Conservation (phyloP, 2,113 vertebrate genomes). For the Coregonus clupeaformis region DNA sequence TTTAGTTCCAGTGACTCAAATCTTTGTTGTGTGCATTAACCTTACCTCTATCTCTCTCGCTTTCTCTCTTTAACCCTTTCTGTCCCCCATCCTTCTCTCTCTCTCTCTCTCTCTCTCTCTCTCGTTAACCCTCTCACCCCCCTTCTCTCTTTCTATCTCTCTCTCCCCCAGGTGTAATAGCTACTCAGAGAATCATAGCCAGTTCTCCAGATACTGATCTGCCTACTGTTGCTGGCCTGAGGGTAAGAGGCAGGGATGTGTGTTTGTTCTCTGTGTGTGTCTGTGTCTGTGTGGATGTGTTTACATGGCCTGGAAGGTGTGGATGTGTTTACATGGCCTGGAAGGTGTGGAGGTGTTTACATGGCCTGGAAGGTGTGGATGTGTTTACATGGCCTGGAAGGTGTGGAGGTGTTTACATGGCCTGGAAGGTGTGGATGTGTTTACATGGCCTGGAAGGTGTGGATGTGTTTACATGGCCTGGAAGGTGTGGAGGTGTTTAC, state of each 20-base stretch:
- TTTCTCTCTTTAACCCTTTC: neutral
- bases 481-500: neutral
- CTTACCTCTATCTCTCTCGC: neutral
- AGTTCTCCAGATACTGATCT: conserved; percentile 88
- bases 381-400: no score
- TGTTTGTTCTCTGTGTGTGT: conserved; percentile 6
- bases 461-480: no score
- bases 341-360: no score
- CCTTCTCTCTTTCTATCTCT: conserved; percentile 1
- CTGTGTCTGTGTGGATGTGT: conserved; percentile 16
- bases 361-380: neutral
- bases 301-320: neutral
- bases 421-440: neutral
- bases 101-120: neutral
- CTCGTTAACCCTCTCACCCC: neutral
- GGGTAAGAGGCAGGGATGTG: conserved; percentile 65
- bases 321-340: neutral
- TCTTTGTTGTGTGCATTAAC: neutral
- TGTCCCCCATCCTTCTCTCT: neutral
- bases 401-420: no score
- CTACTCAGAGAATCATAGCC: conserved; percentile 87
- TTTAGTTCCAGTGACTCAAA: neutral
- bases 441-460: no score
- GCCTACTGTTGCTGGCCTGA: conserved; percentile 81
- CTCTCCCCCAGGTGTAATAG: conserved; percentile 79